These are phyloP conservation scores for Platysteira castanea DNA, from an alignment of 2,113 vertebrate genomes.

Conservation along the genomic window DNA sequence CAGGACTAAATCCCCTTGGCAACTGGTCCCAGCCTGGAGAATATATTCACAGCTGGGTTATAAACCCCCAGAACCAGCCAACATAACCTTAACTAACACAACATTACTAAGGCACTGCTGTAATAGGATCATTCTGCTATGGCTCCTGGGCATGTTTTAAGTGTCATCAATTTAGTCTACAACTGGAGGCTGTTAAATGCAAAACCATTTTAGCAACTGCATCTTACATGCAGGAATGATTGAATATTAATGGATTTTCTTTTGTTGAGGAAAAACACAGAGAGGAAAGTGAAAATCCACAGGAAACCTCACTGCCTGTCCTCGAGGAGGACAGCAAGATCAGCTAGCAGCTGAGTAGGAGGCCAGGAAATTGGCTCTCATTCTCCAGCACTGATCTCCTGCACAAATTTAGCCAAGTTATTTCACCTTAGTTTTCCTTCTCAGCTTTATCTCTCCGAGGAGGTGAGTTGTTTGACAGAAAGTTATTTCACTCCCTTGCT, in stretches of 20 bases:
- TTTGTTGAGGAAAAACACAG: background rate
- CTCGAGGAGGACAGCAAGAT: background rate
- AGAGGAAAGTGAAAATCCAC: background rate
- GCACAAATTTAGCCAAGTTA: background rate
- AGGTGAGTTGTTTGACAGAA: background rate
- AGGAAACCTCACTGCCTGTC: background rate
- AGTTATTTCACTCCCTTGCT: background rate
- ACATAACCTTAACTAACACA: slow-evolving; percentile 37
- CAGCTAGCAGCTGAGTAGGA: background rate
- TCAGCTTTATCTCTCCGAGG: background rate
- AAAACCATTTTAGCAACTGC: slow-evolving; percentile 7
- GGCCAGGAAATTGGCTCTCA: background rate
- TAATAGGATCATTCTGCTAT: slow-evolving; percentile 32
- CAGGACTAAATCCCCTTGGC: background rate
- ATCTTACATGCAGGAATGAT: background rate
- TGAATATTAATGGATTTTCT: background rate
- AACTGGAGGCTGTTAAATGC: slow-evolving; percentile 21
- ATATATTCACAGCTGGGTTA: slow-evolving; percentile 22
- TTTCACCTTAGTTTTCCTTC: background rate
- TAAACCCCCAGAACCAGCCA: slow-evolving; percentile 33
- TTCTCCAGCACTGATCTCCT: background rate
- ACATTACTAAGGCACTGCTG: background rate
- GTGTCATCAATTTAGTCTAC: slow-evolving; percentile 43
- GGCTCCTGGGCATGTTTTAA: slow-evolving; percentile 37
- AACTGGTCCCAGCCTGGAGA: background rate